These are phyloP conservation scores for Cryptus armator DNA, from an alignment of 2,888 invertebrate species.

Conservation along the genomic window DNA sequence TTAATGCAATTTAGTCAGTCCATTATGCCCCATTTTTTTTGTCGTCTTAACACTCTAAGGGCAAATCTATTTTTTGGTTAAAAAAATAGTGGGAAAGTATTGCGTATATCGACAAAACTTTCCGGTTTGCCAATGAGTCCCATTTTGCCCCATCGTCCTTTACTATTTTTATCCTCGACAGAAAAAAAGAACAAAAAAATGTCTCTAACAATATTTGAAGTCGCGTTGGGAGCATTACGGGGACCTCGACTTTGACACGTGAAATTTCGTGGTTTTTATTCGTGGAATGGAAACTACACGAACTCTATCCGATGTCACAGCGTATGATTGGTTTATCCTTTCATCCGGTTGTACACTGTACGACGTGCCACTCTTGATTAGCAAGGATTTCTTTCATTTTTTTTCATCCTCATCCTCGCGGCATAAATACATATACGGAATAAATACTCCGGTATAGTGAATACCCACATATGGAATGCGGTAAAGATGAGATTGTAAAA, in stretches of 20 bases:
- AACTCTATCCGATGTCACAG: constrained; percentile 41
- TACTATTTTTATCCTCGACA: constrained; percentile 36
- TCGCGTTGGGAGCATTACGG: neutral
- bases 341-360: constrained; percentile 49
- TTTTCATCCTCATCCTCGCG: constrained; percentile 16
- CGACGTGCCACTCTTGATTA: constrained; percentile 67
- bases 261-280: constrained; percentile 50
- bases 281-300: constrained; percentile 42
- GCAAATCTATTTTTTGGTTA: no score
- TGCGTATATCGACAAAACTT: neutral
- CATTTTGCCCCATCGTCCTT: neutral
- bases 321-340: constrained; percentile 65
- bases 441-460: constrained; percentile 35
- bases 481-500: constrained; percentile 65
- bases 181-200: neutral
- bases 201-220: constrained; percentile 5
- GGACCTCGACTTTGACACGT: constrained; percentile 46
- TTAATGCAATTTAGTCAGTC: no score
- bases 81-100: no score
- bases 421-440: constrained; percentile 58
- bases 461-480: constrained; percentile 53
- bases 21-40: neutral
- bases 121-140: no score
- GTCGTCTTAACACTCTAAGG: no score
- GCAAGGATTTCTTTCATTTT: constrained; percentile 35